Evolutionary conservation across 64 coral and sea anemone species (phyloP).

Genomic region (Cladopsammia gracilis): DNA sequence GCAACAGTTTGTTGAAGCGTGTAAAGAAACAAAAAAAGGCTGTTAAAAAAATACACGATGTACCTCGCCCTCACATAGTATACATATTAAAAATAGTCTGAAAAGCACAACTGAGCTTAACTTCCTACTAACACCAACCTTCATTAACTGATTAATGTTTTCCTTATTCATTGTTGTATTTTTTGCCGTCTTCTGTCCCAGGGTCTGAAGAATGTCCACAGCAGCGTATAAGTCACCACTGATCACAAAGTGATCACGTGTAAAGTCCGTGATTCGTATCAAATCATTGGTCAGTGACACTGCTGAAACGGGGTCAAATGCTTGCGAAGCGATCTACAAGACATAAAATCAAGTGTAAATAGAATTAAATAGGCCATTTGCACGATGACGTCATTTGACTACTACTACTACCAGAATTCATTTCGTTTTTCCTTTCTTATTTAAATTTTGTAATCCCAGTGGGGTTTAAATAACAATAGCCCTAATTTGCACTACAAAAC

Average conservation of each 20-base stretch:
- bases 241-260: neutral
- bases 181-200: conserved; percentile 18
- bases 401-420: no score
- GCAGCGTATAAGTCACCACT: conserved; percentile 27
- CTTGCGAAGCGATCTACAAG: neutral
- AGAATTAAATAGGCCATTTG: no score
- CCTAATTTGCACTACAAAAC: no score
- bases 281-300: conserved; percentile 5
- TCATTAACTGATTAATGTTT: neutral
- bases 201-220: conserved; percentile 17
- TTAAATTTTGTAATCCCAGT: no score
- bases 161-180: conserved; percentile 1
- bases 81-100: no score
- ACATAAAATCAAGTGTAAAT: neutral
- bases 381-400: no score
- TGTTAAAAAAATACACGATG: no score
- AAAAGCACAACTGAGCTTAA: neutral
- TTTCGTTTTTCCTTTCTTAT: no score
- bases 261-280: neutral
- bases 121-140: neutral
- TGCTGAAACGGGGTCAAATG: neutral
- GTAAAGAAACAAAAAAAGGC: no score
- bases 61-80: no score
- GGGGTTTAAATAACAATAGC: no score
- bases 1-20: neutral